These are phyloP conservation scores for Chalcosyrphus nemorum DNA, from an alignment of 2,888 invertebrate species.

Conservation along the genomic window DNA sequence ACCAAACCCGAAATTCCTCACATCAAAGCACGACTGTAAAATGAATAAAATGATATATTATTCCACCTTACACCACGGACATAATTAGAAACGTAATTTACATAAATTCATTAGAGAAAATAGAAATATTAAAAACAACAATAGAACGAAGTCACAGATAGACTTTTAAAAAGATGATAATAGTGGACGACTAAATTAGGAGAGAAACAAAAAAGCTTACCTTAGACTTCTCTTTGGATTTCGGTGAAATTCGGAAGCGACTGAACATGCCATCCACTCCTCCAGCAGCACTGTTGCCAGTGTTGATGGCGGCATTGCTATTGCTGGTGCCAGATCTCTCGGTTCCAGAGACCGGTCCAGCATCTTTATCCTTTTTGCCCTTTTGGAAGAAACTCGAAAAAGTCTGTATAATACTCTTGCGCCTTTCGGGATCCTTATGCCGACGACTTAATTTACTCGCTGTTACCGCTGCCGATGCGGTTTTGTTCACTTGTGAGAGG, in stretches of 20 bases:
- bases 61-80: conserved; percentile 61
- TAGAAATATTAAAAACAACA: conserved; percentile 39
- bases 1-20: conserved; percentile 82
- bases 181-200: not conserved
- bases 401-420: conserved; percentile 92
- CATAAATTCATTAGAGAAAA: not conserved
- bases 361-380: conserved; percentile 84
- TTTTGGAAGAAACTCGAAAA: conserved; percentile 92
- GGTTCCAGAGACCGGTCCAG: conserved; percentile 85
- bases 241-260: conserved; percentile 85
- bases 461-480: not conserved
- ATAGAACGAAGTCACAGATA: conserved; percentile 14
- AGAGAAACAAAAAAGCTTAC: conserved; percentile 80
- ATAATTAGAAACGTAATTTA: conserved; percentile 10
- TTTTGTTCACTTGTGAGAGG: conserved; percentile 79
- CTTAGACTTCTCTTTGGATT: conserved; percentile 86
- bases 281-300: conserved; percentile 63
- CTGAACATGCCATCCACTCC: conserved; percentile 82
- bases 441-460: conserved; percentile 75
- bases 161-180: not conserved
- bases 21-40: conserved; percentile 85
- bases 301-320: conserved; percentile 77
- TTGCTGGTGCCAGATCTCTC: conserved; percentile 83
- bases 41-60: conserved; percentile 67
- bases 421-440: conserved; percentile 86